Evolutionary conservation across 1,140 invertebrate species (phyloP), one percentile per base, ranked within the genome.

Genomic region (Aphelenchoides avenae): DNA sequence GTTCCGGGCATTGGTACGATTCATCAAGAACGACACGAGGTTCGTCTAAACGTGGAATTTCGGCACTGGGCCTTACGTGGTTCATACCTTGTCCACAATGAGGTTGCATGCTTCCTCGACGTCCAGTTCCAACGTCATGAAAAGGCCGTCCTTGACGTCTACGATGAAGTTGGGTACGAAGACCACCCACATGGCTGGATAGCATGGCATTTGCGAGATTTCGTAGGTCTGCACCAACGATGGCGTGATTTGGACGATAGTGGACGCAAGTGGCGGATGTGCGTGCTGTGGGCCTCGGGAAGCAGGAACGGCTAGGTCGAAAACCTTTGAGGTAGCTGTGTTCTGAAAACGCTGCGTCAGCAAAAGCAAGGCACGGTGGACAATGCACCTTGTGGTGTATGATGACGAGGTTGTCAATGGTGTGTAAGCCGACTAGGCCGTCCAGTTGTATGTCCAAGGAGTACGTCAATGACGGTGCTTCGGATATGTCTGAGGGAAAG

Each of bases 121-220:
- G 1, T 30, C 64, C 3, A 62, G 15, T 50, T 61, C 49, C 1
- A 63, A 20, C 11, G 24, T 64, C n/a, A 39, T 64, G 40, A 70
- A 63, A 13, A 63, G 41, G 7, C 61, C 61, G 6, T 59, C 31
- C 22, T 57, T 20, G 13, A 37, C 22, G 29, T 69, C 61, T 15
- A 48, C 42, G 24, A 69, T 53, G 18, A 63, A 51, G 22, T 63
- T 63, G 11, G 61, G 61, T 4, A 56, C 20, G 40, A 67, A 69
- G 11, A 62, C 29, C 7, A 50, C 65, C 64, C 64, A 63, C 7
- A 42, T 9, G 11, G 34, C 51, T 18, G 15, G n/a, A 46, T 51
- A 51, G 11, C 40, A 46, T 4, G 48, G 51, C 11, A 51, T 33
- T 26, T 52, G 3, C 15, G 29, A 20, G n/a, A 18, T n/a, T 9